Base-by-base conservation (phyloP, 2,797 vertebrate genomes). In the Chromis chromis region DNA sequence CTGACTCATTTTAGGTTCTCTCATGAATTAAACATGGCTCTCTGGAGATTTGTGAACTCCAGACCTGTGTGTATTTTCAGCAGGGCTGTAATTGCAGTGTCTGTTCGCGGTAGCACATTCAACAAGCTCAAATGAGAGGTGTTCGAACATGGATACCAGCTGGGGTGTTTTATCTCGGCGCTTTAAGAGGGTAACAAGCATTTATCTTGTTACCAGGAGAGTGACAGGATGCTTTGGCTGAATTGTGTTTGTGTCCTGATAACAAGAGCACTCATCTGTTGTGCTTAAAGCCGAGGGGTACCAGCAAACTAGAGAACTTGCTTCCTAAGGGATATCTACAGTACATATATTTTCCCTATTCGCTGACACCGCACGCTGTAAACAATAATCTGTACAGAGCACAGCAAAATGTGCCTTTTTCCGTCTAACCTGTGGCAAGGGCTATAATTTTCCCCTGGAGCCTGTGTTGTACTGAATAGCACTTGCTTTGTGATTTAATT, bases 131-230 rank as follows among this genome's bases (percentile, higher is more conserved):
- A 83, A 91, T 74, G 77, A 85, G 87, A 93, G 88, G 91, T 92
- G 91, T 90, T 85, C 40, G 66, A 86, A 86, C 80, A 86, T 72
- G 78, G 83, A 87, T 87, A 88, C 83, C 86, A 83, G 85, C 77
- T 67, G 75, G 71, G 24, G 63, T 62, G 84, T 83, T 89, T 93
- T 92, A 92, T 94, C 90, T 86, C 31, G 11, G 65, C 1, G 68
- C 70, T 88, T 89, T 89, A 88, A 92, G 92, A 92, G 91, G 86
- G 84, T 89, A 91, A 93, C 91, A 91, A 86, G 82, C 79, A 79
- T 92, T 94, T 94, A 95, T 94, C 94, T 93, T 92, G 91, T 90
- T 89, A 87, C 88, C 28, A 33, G 72, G 78, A 86, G 88, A 89
- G 89, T 86, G 92, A 87, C 94, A 91, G 91, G 81, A 92, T 74